phyloP scores from a whole-genome alignment of 37 sponge, comb jelly and placozoan genomes.

The Cliona cf. orientalis region DNA sequence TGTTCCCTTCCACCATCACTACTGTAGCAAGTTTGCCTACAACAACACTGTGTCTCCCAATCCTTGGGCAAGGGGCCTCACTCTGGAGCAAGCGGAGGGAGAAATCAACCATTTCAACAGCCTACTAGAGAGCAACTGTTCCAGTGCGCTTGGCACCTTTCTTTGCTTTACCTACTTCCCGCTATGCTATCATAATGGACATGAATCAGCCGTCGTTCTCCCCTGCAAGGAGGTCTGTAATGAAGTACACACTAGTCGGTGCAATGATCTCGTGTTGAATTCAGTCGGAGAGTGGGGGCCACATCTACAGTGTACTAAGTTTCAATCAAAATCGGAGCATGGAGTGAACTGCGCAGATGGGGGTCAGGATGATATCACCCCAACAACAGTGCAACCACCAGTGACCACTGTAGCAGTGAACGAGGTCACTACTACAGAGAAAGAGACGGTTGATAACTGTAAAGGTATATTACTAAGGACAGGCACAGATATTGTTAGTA shows the following conservation, averaged over 20 bases:
- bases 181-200: neutral
- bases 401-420: no score
- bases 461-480: no score
- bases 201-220: neutral
- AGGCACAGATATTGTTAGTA: no score
- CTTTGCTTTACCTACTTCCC: constrained; percentile 55
- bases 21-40: constrained; percentile 8
- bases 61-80: neutral
- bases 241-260: constrained; percentile 1
- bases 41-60: neutral
- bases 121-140: constrained; percentile 15
- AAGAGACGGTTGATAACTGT: no score
- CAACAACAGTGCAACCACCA: no score
- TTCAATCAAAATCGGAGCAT: neutral
- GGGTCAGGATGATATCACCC: no score
- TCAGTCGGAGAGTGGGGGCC: no score
- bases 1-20: neutral
- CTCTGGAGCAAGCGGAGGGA: neutral
- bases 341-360: no score
- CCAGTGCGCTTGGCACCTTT: constrained; percentile 3
- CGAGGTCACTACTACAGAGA: no score
- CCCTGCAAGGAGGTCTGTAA: constrained; percentile 32
- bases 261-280: no score
- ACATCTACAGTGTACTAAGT: neutral
- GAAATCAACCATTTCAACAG: constrained; percentile 1